Evolutionary conservation across 2,888 invertebrate species (phyloP).

Genomic region (Epistrophe grossulariae): DNA sequence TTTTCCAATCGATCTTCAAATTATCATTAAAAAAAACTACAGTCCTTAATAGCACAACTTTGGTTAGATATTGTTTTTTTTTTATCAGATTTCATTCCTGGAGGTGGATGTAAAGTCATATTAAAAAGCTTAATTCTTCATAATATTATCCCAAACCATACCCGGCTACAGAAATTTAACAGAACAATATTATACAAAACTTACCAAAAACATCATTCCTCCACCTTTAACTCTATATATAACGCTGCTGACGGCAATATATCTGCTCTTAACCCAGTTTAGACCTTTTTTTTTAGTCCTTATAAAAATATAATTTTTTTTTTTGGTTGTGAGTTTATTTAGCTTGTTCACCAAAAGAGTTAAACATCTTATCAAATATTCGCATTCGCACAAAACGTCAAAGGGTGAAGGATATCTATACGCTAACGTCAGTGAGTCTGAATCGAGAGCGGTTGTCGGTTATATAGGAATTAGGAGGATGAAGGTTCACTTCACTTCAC

Average conservation of each 20-base stretch:
- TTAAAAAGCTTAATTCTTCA: neutral
- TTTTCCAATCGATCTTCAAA: too few species aligned
- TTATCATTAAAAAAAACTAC: too few species aligned
- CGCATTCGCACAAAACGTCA: slow-evolving; percentile 51
- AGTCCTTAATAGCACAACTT: too few species aligned
- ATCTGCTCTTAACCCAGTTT: slow-evolving; percentile 69
- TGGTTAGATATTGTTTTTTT: neutral
- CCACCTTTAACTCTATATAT: neutral
- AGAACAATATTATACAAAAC: neutral
- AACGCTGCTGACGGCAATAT: slow-evolving; percentile 39
- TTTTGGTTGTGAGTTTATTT: neutral
- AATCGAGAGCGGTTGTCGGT: neutral
- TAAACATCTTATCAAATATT: slow-evolving; percentile 63
- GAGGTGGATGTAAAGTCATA: too few species aligned
- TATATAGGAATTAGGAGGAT: too few species aligned
- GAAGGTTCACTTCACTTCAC: neutral
- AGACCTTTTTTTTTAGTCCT: slow-evolving; percentile 38
- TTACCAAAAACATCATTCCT: neutral
- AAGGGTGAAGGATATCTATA: slow-evolving; percentile 27
- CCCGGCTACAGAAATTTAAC: neutral
- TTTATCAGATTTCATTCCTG: neutral
- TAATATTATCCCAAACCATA: neutral
- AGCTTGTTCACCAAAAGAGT: slow-evolving; percentile 34
- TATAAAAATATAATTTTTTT: neutral
- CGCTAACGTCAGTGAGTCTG: slow-evolving; percentile 1